Conservation (phyloP, 2,888 invertebrate genomes). For the Thysanoteuthis rhombus region DNA sequence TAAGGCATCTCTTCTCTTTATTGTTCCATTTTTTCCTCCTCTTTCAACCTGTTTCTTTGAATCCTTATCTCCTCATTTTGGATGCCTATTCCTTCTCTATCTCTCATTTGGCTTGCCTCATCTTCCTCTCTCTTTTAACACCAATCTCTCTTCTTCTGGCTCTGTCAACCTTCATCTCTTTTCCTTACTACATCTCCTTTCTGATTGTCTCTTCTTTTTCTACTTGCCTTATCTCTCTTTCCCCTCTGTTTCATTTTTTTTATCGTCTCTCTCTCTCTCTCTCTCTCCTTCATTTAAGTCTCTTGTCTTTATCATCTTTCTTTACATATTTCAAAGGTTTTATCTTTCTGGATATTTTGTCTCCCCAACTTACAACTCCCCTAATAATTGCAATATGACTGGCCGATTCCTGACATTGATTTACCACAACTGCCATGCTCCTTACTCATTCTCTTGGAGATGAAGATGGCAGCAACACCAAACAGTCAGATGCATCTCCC, state of each 20-base stretch:
- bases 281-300: not conserved
- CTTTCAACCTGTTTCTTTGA: no score
- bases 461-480: not conserved
- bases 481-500: not conserved
- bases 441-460: not conserved
- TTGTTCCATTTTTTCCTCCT: no score
- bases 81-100: not conserved
- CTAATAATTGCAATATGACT: constrained; percentile 12
- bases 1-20: not conserved
- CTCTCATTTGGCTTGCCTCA: not conserved
- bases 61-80: not conserved
- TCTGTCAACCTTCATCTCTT: no score
- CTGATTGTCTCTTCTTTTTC: not conserved
- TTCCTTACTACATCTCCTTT: not conserved
- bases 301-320: not conserved
- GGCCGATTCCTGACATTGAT: not conserved
- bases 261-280: not conserved
- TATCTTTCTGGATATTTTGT: not conserved
- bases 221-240: not conserved
- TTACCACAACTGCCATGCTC: not conserved
- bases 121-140: not conserved
- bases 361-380: not conserved
- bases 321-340: not conserved
- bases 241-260: not conserved
- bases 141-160: not conserved